Evolutionary conservation across 1,140 invertebrate genomes (phyloP).

Genomic region (Diachasmimorpha longicaudata): DNA sequence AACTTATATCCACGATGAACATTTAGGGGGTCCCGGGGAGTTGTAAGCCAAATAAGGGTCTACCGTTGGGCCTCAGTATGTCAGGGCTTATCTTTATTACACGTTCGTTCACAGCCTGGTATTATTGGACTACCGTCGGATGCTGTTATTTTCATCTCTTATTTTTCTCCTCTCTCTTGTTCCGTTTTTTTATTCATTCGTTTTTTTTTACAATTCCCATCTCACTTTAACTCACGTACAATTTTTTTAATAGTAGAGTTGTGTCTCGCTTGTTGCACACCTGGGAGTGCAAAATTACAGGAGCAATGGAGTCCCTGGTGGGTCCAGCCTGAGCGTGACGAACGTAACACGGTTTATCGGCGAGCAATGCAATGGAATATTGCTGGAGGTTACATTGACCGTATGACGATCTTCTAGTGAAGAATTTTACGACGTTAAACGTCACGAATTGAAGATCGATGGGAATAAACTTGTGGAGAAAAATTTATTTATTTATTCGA

Average conservation of each 20-base stretch:
- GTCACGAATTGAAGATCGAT: not conserved
- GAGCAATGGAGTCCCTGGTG: constrained; percentile 14
- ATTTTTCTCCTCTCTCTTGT: not conserved
- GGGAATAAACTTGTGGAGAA: no score
- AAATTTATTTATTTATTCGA: no score
- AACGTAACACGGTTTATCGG: constrained; percentile 21
- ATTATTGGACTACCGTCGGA: not conserved
- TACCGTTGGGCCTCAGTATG: not conserved
- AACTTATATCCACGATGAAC: not conserved
- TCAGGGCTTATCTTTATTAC: not conserved
- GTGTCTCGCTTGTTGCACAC: not conserved
- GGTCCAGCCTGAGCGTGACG: constrained; percentile 15
- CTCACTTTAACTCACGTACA: not conserved
- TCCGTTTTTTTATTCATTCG: not conserved
- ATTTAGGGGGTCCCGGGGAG: not conserved
- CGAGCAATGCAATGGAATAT: not conserved
- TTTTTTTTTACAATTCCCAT: not conserved
- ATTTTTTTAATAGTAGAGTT: not conserved
- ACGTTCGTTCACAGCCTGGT: not conserved
- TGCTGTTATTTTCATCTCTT: not conserved
- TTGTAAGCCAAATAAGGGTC: not conserved
- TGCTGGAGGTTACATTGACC: not conserved
- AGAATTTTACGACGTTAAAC: not conserved
- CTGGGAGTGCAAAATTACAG: constrained; percentile 16
- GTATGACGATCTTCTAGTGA: not conserved